Evolutionary conservation across 2,797 vertebrate species (phyloP), one percentile per base, ranked within the genome.

Genomic region (Bovichtus diacanthus): DNA sequence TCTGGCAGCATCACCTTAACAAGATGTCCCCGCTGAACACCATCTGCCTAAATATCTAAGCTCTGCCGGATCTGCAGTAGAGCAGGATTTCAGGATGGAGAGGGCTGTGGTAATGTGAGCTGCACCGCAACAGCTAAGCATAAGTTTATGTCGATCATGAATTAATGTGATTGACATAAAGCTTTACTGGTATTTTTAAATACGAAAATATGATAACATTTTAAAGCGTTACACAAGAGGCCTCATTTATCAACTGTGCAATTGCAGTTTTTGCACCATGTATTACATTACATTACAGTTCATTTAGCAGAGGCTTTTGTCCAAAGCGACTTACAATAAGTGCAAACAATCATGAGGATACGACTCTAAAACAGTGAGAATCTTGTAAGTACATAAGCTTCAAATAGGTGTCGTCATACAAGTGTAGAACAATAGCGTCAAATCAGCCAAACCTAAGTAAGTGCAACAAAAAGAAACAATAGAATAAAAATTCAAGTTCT

Each of bases 1-100:
- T 84, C 75, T 56, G 63, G 50, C 70, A 63, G 18, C 74, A 29
- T 87, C 74, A 82, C 82, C 76, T 85, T 75, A 76, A 87, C 74
- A 80, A 84, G 67, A 79, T 68, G 39, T 76, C 76, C 81, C 83
- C 68, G 51, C 70, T 83, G 83, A 88, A 72, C 73, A 29, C 88
- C 87, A 88, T 90, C 86, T 90, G 88, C 58, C 69, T 72, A 72
- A 70, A 70, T 41, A 58, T 21, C 34, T 46, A 51, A 18, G 27
- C 55, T 64, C 71, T 76, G 77, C 80, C 76, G 75, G 60, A 19
- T 73, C 53, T 68, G 77, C 43, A 60, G 43, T 10, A 39, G 67
- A 73, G 51, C 58, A 49, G 31, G 7, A 21, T 62, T 60, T 51
- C 6, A 66, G 44, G 49, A 76, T 47, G 43, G 58, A 34, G 43